Evolutionary conservation across 2,113 vertebrate genomes (phyloP), one percentile per base, ranked within the genome.

Genomic region (Caloenas nicobarica): DNA sequence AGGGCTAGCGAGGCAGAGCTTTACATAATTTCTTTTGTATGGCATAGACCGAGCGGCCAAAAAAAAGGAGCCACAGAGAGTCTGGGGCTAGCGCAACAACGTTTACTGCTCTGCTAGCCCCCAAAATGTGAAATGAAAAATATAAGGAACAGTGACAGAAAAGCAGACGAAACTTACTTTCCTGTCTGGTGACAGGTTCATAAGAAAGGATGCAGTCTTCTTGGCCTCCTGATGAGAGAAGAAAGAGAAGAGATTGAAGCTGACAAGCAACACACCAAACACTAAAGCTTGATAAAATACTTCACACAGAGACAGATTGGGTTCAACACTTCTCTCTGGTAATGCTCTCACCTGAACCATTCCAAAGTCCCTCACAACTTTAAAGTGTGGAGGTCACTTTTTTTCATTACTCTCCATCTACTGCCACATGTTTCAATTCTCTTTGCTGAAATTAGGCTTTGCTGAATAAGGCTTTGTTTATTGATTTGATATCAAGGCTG

Each of bases 171-270:
- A 86, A 98, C 98, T 99, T 98, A 99, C 99, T 99, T 97, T 99
- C 99, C 98, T 99, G 99, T 78, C 98, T 98, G 86, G 99, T 98
- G 96, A 99, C 99, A 54, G 99, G 98, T 92, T 99, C 99, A 77
- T 99, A 99, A 38, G 99, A 99, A 80, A 99, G 97, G 97, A 99
- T 99, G 95, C 98, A 96, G 74, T 99, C 99, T 93, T 99, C 99
- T 97, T 99, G 99, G 95, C 99, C 99, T 96, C 99, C 99, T 99
- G 97, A 82, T 91, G 95, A 97, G 73, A 98, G 64, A 98, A 97
- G 83, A 98, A 85, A 97, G 82, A 95, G 92, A 95, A 94, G 50
- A 94, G 80, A 94, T 90, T 95, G 97, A 89, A 91, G 82, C 68
- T 81, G 88, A 94, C 91, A 86, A 89, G 74, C 46, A 83, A 29